Evolutionary conservation across 2,113 vertebrate species (phyloP), one percentile per base, ranked within the genome.

Genomic region (Microcebus griseorufus): DNA sequence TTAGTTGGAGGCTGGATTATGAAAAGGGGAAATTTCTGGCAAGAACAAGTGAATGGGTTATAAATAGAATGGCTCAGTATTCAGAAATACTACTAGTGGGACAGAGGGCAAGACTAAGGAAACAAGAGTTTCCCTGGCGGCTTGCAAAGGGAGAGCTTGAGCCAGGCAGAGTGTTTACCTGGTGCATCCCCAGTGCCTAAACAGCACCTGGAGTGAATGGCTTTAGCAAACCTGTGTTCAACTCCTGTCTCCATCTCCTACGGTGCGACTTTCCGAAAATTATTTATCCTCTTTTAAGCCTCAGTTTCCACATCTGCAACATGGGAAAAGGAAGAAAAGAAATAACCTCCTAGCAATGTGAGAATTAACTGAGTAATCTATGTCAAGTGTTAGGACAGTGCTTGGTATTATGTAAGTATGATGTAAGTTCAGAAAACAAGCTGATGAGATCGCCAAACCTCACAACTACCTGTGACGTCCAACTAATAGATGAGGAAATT

Each of bases 21-120:
- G 25, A 94, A 95, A 53, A 84, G 48, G 86, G 48, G 72, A 86
- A 27, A 29, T 25, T 70, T 86, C 70, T 79, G 37, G 17, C 42
- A 80, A 75, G 45, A 96, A 86, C 17, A 45, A 80, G 34, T n/a
- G 22, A 87, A 45, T 51, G 65, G 65, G 34, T 22, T 58, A 11
- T 86, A n/a, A 85, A 84, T 48, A 82, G n/a, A 81, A 51, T 39
- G 7, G 20, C 25, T 82, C 48, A 42, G 29, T 32, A 37, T 84
- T 92, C 90, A 93, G 62, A 88, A 96, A 92, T 32, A n/a, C 25
- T 45, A 9, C 39, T 39, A 72, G 27, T 16, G 34, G 83, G 32
- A 13, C 58, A 64, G 62, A 67, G 3, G 20, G 48, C 9, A 64
- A 62, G 55, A 5, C 72, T 81, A 58, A 32, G 67, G 58, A 60